A percentile compares a stretch with the other conserved stretches of the same genome.
Evolutionary conservation across 2,888 invertebrate species (phyloP).

Genomic region (Pseudanteris insignis): DNA sequence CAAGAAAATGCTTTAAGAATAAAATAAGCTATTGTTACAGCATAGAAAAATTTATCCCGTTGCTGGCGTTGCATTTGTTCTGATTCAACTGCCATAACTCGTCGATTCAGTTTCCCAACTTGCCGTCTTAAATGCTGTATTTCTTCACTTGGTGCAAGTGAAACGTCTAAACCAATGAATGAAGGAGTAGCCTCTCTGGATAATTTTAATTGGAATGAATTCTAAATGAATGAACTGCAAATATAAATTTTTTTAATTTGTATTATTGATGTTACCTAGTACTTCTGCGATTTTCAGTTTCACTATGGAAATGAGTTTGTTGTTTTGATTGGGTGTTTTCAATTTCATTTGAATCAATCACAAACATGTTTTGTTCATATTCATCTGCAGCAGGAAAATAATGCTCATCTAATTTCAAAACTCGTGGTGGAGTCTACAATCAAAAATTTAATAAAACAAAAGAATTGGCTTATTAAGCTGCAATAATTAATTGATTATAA

Average conservation of each 20-base stretch:
- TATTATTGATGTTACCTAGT: constrained; percentile 50
- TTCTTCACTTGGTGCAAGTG: constrained; percentile 74
- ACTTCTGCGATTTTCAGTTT: constrained; percentile 57
- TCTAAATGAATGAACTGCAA: too few relatives aligned
- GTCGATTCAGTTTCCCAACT: constrained; percentile 85
- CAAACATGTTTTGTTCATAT: constrained; percentile 66
- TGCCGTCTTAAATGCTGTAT: constrained; percentile 84
- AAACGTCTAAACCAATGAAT: constrained; percentile 57
- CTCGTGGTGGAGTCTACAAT: constrained; percentile 81
- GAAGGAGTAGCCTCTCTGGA: constrained; percentile 75
- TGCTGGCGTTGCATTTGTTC: constrained; percentile 86
- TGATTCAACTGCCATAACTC: constrained; percentile 86
- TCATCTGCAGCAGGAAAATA: constrained; percentile 77
- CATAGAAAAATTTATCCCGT: constrained; percentile 86
- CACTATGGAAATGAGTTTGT: constrained; percentile 48
- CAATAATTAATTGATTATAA: not conserved
- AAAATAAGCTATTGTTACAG: constrained; percentile 85
- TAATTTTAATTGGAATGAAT: constrained; percentile 3
- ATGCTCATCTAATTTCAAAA: constrained; percentile 86
- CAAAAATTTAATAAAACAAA: not conserved
- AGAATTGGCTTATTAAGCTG: too few relatives aligned
- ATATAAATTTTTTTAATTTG: not conserved
- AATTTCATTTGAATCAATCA: constrained; percentile 47
- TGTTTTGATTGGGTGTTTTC: constrained; percentile 47
- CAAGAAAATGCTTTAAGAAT: constrained; percentile 86